Evolutionary conservation across 1,140 invertebrate genomes (phyloP).

Genomic region (Papilio polyxenes): DNA sequence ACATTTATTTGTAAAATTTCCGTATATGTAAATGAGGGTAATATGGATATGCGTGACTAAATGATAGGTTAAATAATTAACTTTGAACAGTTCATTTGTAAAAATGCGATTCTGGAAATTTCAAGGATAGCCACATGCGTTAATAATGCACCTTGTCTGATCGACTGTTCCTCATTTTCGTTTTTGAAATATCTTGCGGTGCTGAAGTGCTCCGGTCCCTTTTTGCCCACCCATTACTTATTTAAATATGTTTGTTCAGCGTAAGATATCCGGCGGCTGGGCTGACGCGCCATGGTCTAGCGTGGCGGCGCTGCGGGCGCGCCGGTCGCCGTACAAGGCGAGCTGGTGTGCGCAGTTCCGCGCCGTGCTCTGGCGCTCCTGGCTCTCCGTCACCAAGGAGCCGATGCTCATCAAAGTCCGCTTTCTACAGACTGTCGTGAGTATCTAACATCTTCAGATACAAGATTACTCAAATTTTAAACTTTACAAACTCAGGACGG

Average conservation of each 20-base stretch:
- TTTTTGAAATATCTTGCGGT: too few species aligned
- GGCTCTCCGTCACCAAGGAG: slow-evolving; percentile 93
- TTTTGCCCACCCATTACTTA: neutral
- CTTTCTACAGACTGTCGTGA: slow-evolving; percentile 93
- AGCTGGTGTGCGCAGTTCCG: slow-evolving; percentile 93
- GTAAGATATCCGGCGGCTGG: slow-evolving; percentile 70
- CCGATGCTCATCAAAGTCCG: slow-evolving; percentile 94
- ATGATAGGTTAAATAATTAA: neutral
- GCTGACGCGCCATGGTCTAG: slow-evolving; percentile 69
- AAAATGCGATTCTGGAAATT: neutral
- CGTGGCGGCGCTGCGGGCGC: slow-evolving; percentile 51
- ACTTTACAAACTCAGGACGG: neutral
- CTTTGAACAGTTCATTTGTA: neutral
- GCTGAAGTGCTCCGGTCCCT: too few species aligned
- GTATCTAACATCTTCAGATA: slow-evolving; percentile 57
- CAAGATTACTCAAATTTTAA: neutral
- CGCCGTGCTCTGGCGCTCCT: slow-evolving; percentile 94
- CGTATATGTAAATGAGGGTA: neutral
- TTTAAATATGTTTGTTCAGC: slow-evolving; percentile 48
- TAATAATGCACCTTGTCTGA: neutral
- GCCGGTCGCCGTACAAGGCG: slow-evolving; percentile 88
- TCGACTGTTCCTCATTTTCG: too few species aligned
- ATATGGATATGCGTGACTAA: neutral
- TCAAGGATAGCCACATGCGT: neutral
- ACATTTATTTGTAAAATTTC: neutral